Conservation (phyloP, 2,888 invertebrate genomes). For the Melikaiella ostensackeni region DNA sequence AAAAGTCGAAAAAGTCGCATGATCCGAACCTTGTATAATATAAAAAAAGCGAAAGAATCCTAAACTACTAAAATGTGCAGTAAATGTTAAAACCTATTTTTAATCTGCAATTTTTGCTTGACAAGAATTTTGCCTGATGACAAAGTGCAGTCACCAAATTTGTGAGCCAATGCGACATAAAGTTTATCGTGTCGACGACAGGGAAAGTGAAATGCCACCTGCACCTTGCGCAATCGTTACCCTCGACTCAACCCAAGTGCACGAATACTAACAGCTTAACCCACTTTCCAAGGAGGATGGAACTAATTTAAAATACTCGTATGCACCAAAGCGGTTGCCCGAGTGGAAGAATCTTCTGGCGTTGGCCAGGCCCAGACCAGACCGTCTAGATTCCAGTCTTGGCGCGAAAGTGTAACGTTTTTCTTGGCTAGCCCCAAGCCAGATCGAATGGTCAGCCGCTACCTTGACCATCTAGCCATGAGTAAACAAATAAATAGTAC, state of each 20-base stretch:
- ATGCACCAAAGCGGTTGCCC: background rate
- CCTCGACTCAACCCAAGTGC: background rate
- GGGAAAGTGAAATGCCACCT: constrained; percentile 25
- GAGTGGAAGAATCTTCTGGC: too few relatives aligned
- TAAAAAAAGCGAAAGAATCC: too few relatives aligned
- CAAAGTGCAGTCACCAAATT: constrained; percentile 31
- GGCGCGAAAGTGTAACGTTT: too few relatives aligned
- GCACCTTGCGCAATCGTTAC: constrained; percentile 26
- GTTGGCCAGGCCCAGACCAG: too few relatives aligned
- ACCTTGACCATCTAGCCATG: too few relatives aligned
- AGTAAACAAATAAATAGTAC: too few relatives aligned
- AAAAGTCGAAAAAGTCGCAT: too few relatives aligned
- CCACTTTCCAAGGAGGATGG: constrained; percentile 21
- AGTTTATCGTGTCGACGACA: constrained; percentile 33
- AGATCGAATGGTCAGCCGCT: too few relatives aligned
- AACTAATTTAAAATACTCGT: constrained; percentile 30
- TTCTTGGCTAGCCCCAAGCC: too few relatives aligned
- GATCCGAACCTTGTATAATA: too few relatives aligned
- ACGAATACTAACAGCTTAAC: constrained; percentile 36
- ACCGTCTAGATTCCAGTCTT: too few relatives aligned
- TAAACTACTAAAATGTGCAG: background rate
- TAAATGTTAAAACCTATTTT: background rate
- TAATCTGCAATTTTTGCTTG: background rate
- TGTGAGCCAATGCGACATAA: constrained; percentile 11
- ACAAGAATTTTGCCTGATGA: background rate